Evolutionary conservation across 2,797 vertebrate genomes (phyloP).

Genomic region (Phrynocephalus forsythii): DNA sequence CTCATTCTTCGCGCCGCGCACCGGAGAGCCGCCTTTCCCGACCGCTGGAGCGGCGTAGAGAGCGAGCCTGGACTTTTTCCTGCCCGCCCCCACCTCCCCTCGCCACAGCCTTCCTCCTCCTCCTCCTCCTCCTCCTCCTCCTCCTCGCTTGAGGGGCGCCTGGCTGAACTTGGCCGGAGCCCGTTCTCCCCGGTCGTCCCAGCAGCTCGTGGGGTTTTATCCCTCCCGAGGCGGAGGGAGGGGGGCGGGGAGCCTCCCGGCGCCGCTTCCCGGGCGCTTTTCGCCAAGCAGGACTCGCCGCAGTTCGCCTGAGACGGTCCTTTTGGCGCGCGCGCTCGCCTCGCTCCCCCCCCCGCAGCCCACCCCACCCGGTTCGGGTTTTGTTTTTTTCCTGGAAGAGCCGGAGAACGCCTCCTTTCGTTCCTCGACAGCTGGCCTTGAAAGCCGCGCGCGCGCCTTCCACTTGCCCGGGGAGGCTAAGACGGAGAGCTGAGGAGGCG

Average conservation of each 20-base stretch:
- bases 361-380: too few relatives aligned
- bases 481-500: background rate
- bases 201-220: background rate
- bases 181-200: background rate
- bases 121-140: background rate
- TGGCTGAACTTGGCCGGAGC: background rate
- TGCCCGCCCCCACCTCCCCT: too few relatives aligned
- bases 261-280: background rate
- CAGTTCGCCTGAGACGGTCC: background rate
- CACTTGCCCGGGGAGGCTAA: background rate
- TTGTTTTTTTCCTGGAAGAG: background rate
- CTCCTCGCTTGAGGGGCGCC: background rate
- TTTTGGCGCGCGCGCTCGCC: background rate
- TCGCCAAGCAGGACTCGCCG: background rate
- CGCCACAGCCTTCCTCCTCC: background rate
- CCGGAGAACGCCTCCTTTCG: background rate
- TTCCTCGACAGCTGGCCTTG: too few relatives aligned
- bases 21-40: background rate
- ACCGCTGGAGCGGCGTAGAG: background rate
- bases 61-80: background rate
- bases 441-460: slow-evolving; percentile 18
- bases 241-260: background rate
- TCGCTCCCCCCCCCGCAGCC: background rate
- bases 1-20: background rate
- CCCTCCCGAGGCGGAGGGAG: background rate